Evolutionary conservation across 1,140 invertebrate genomes (phyloP).

Genomic region (Trypoxylus dichotomus): DNA sequence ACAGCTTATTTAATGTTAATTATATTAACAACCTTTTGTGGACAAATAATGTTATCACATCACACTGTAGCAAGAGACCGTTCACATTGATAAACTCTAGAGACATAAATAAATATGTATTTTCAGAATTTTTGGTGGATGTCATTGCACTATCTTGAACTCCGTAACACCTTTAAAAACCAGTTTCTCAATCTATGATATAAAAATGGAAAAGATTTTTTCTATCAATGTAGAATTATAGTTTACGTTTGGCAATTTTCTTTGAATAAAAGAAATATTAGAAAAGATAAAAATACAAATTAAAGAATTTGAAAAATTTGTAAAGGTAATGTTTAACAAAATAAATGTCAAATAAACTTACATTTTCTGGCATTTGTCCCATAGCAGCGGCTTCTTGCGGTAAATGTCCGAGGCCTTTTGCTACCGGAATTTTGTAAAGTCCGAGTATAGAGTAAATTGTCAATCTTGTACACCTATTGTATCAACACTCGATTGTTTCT

Average conservation of each 20-base stretch:
- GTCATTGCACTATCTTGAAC: conserved; percentile 25
- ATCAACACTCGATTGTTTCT: background rate
- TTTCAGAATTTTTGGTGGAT: background rate
- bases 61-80: background rate
- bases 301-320: background rate
- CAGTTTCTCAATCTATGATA: conserved; percentile 4
- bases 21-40: background rate
- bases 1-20: too few species aligned
- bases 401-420: conserved; percentile 15
- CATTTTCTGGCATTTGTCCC: conserved; percentile 22
- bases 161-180: background rate
- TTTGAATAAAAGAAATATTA: background rate
- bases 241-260: background rate
- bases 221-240: background rate
- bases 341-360: background rate
- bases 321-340: background rate
- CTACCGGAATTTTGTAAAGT: conserved; percentile 10
- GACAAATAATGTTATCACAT: background rate
- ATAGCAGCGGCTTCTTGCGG: conserved; percentile 19
- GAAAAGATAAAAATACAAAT: background rate
- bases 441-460: background rate
- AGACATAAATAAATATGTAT: background rate
- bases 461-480: background rate
- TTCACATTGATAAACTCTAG: background rate
- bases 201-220: background rate